Evolutionary conservation across 1,140 invertebrate species (phyloP).

Genomic region (Pachyrhynchus sulphureomaculatus): DNA sequence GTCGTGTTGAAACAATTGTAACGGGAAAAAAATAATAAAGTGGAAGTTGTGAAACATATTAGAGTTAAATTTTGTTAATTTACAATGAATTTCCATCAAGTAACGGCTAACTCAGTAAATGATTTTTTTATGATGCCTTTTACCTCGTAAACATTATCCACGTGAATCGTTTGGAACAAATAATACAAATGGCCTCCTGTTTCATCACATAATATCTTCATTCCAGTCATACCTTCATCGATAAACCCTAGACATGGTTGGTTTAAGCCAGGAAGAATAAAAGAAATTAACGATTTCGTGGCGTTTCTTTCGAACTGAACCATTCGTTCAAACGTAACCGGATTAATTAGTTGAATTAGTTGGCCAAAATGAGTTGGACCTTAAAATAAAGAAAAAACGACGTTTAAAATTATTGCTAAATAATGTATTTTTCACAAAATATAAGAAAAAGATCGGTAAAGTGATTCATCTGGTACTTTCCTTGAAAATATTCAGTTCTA

Average conservation of each 20-base stretch:
- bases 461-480: too few species aligned
- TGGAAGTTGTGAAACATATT: too few species aligned
- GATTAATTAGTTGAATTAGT: background rate
- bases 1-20: too few species aligned
- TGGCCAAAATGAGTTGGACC: background rate
- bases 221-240: background rate
- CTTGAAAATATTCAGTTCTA: too few species aligned
- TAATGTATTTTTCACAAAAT: too few species aligned
- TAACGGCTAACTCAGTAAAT: too few species aligned
- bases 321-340: background rate
- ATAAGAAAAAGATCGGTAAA: too few species aligned
- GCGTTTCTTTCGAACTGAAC: background rate
- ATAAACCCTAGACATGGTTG: conserved; percentile 15
- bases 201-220: conserved; percentile 12
- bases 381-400: background rate
- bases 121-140: too few species aligned
- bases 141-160: too few species aligned
- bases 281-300: conserved; percentile 7
- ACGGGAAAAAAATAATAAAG: too few species aligned
- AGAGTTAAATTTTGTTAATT: too few species aligned
- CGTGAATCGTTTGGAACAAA: background rate
- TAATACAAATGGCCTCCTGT: background rate
- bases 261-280: background rate
- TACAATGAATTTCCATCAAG: too few species aligned
- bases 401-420: background rate